A percentile compares a stretch with the other conserved stretches of the same genome.
Evolutionary conservation across 30 jellyfish, hydroid and myxozoan species (phyloP).

Genomic region (Turritopsis dohrnii): DNA sequence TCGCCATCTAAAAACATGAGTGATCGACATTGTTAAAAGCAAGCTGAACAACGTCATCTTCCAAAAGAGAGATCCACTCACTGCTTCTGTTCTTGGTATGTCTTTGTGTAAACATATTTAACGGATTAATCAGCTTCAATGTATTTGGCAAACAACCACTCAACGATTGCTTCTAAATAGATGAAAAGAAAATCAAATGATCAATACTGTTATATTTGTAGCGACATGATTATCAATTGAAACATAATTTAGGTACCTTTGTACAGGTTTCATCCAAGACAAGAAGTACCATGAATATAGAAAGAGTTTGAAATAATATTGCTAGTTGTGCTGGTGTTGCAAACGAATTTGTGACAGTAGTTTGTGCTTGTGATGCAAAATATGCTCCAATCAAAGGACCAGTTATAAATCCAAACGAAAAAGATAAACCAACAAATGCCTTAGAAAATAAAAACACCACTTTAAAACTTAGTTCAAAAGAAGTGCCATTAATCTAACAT

Average conservation of each 20-base stretch:
- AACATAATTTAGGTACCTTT: background rate
- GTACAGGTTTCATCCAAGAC: constrained; percentile 46
- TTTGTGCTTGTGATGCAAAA: constrained; percentile 46
- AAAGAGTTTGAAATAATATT: constrained; percentile 47
- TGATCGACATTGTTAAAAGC: background rate
- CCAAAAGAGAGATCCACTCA: background rate
- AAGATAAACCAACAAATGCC: constrained; percentile 89
- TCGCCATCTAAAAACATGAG: constrained; percentile 10
- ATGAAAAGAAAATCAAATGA: background rate
- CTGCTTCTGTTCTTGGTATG: background rate
- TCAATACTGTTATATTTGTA: background rate
- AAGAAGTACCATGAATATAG: constrained; percentile 40
- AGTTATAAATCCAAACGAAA: constrained; percentile 78
- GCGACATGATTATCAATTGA: background rate
- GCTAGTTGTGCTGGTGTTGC: constrained; percentile 65
- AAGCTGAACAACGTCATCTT: background rate
- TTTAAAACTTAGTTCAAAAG: too few relatives aligned
- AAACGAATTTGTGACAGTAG: constrained; percentile 38
- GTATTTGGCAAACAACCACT: constrained; percentile 30
- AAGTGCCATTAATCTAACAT: background rate
- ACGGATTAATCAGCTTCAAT: constrained; percentile 43
- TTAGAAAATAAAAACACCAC: background rate
- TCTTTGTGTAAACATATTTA: constrained; percentile 8
- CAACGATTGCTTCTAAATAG: background rate
- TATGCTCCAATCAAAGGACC: constrained; percentile 98